These are phyloP conservation scores for Drosophila dives DNA, from an alignment of 2,888 invertebrate species.

Conservation along the genomic window DNA sequence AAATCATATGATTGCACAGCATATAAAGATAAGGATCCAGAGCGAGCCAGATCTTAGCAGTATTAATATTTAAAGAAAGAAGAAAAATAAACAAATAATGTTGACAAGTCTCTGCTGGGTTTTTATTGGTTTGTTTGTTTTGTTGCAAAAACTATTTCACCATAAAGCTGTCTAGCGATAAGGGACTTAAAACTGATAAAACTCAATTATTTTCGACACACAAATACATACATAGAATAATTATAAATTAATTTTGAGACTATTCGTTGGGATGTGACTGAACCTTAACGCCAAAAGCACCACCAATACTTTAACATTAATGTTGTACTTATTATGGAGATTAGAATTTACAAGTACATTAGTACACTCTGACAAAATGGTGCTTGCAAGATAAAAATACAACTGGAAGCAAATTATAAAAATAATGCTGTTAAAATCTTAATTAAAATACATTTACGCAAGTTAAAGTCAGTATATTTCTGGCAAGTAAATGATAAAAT, in stretches of 20 bases:
- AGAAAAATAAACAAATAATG: background rate
- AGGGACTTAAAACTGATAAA: constrained; percentile 8
- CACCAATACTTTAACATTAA: background rate
- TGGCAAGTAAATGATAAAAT: too few species aligned
- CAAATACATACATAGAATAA: background rate
- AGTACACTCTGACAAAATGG: background rate
- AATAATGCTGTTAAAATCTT: background rate
- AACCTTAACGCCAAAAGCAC: constrained; percentile 13
- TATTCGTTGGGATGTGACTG: background rate
- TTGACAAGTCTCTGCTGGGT: background rate
- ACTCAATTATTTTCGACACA: background rate
- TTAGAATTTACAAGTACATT: background rate
- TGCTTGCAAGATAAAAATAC: background rate
- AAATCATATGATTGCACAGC: background rate
- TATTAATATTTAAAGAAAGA: background rate
- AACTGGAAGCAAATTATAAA: background rate
- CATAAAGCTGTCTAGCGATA: constrained; percentile 11
- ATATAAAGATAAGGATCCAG: background rate
- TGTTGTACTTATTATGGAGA: background rate
- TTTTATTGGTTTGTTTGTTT: background rate
- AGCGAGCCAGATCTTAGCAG: background rate
- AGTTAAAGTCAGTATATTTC: background rate
- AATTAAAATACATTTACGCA: background rate
- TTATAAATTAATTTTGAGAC: background rate
- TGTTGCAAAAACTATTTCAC: constrained; percentile 22